These are phyloP conservation scores for Grallaria varia DNA, from an alignment of 2,113 vertebrate genomes.

Conservation along the genomic window DNA sequence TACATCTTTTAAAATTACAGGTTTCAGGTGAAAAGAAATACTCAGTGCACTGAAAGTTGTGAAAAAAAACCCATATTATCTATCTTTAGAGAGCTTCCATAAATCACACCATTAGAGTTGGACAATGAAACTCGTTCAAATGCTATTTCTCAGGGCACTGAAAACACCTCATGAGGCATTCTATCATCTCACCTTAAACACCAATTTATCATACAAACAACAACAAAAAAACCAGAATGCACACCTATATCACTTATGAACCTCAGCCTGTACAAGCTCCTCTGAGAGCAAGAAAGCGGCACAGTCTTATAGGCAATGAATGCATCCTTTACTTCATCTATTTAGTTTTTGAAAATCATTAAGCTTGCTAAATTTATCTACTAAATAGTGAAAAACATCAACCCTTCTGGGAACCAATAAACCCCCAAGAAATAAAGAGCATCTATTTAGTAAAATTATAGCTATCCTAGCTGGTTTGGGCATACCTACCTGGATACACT, in stretches of 20 bases:
- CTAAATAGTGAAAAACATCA: background rate
- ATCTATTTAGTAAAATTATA: constrained; percentile 6
- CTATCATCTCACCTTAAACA: background rate
- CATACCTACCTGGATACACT: background rate
- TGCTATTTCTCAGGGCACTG: background rate
- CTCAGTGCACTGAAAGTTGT: background rate
- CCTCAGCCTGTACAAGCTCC: background rate
- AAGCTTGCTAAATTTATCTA: constrained; percentile 7
- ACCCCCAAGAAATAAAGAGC: background rate
- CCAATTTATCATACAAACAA: background rate
- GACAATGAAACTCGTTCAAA: background rate
- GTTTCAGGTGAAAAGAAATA: background rate
- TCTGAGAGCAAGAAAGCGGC: background rate
- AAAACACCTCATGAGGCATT: background rate
- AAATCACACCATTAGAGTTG: background rate
- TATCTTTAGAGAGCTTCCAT: background rate
- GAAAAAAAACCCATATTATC: background rate
- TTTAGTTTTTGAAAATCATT: constrained; percentile 5
- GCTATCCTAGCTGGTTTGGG: background rate
- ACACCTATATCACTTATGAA: background rate
- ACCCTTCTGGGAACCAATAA: background rate
- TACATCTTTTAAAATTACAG: background rate
- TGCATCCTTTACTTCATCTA: background rate
- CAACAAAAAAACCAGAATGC: background rate
- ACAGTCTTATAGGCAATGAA: background rate